phyloP scores from a whole-genome alignment of 1,140 invertebrate species.

The Berghia stephanieae region DNA sequence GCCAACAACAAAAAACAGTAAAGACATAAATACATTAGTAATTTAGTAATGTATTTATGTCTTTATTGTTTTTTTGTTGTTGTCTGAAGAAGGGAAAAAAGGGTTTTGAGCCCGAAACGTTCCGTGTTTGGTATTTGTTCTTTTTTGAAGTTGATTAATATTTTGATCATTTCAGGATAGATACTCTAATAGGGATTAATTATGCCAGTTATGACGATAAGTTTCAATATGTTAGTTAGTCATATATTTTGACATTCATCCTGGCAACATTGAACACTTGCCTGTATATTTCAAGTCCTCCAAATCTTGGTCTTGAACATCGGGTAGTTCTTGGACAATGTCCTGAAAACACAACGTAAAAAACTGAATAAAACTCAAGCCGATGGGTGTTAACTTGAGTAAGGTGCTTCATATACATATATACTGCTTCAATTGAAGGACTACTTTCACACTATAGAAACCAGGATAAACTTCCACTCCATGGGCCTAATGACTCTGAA shows the following conservation, averaged over 20 bases:
- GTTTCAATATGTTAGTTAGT: not conserved
- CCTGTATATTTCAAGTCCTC: slow-evolving; percentile 69
- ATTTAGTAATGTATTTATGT: no score
- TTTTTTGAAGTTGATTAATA: not conserved
- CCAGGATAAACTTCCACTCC: not conserved
- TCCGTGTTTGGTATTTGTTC: no score
- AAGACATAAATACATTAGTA: no score
- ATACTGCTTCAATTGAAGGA: not conserved
- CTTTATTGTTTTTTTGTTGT: no score
- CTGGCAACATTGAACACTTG: slow-evolving; percentile 40
- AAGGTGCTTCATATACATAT: not conserved
- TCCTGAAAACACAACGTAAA: slow-evolving; percentile 52
- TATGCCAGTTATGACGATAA: not conserved
- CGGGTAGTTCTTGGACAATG: slow-evolving; percentile 68
- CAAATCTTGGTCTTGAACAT: slow-evolving; percentile 67
- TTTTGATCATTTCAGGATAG: not conserved
- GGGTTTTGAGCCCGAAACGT: no score
- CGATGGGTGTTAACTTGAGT: not conserved
- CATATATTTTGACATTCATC: not conserved
- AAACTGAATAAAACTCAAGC: slow-evolving; percentile 14
- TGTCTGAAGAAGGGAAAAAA: no score
- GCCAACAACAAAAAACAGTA: no score
- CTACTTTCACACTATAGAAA: not conserved
- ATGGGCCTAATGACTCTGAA: not conserved
- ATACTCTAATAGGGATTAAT: not conserved